Evolutionary conservation across 2,888 invertebrate species (phyloP).

Genomic region (Harpagoxenus sublaevis): DNA sequence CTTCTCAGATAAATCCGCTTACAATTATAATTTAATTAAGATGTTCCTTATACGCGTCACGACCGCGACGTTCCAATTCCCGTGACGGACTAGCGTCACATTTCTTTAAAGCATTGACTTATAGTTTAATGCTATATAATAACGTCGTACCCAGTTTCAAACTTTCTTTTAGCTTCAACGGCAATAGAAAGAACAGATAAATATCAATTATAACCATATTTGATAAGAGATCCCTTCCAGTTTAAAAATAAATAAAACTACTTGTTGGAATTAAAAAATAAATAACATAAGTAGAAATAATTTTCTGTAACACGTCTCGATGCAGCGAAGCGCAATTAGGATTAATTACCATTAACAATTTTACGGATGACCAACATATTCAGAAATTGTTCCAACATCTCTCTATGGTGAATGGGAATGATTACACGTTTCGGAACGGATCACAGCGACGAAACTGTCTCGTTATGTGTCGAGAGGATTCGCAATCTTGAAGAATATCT

Average conservation of each 20-base stretch:
- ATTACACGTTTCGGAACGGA: conserved; percentile 31
- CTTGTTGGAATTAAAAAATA: background rate
- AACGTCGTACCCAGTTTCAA: background rate
- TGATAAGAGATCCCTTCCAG: background rate
- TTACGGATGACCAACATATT: background rate
- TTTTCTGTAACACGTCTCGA: background rate
- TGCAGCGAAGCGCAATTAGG: background rate
- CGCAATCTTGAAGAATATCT: conserved; percentile 56
- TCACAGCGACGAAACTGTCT: conserved; percentile 38
- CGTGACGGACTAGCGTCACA: conserved; percentile 6
- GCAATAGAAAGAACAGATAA: background rate
- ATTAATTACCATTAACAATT: background rate
- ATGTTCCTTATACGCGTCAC: background rate
- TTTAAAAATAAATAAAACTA: background rate
- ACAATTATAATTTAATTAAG: conserved; percentile 47
- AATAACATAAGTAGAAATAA: background rate
- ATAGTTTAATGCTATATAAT: background rate
- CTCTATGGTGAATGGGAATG: background rate
- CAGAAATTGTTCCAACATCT: background rate
- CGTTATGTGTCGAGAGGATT: conserved; percentile 53
- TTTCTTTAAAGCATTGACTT: background rate
- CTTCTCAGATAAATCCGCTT: conserved; percentile 28
- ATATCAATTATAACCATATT: background rate
- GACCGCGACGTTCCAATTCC: conserved; percentile 35
- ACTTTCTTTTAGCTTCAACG: background rate